These are phyloP conservation scores for Syritta pipiens DNA, from an alignment of 2,888 invertebrate genomes.

Conservation along the genomic window DNA sequence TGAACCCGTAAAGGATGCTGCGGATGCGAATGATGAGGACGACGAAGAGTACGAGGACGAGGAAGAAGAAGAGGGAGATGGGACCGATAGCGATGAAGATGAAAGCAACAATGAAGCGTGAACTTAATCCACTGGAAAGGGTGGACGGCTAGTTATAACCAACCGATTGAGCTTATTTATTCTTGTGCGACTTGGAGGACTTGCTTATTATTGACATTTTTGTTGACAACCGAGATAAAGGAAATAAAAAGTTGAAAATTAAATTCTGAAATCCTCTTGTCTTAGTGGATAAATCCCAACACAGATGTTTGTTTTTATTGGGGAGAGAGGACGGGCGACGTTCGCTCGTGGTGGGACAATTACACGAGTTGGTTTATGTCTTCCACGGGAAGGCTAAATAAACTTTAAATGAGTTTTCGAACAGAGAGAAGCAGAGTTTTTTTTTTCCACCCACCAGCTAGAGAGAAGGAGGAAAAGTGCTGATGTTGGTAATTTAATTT, in stretches of 20 bases:
- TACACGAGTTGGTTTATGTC: too few species aligned
- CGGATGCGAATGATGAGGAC: conserved; percentile 11
- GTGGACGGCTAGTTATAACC: conserved; percentile 2
- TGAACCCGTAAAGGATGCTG: conserved; percentile 42
- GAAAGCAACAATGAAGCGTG: conserved; percentile 50
- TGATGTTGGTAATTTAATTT: too few species aligned
- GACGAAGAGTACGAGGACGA: conserved; percentile 7
- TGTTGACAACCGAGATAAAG: conserved; percentile 1
- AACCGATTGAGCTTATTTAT: conserved; percentile 32
- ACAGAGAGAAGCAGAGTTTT: too few species aligned
- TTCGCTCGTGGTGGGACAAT: background rate
- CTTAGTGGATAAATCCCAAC: background rate
- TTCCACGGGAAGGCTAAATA: too few species aligned
- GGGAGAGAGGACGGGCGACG: background rate
- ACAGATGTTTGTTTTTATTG: too few species aligned
- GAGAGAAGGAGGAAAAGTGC: too few species aligned
- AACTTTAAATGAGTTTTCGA: too few species aligned
- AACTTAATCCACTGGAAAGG: background rate
- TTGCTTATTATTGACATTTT: conserved; percentile 12
- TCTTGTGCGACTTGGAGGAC: background rate
- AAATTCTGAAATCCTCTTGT: background rate
- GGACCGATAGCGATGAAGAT: conserved; percentile 37
- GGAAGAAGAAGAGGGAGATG: conserved; percentile 15
- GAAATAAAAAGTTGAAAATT: conserved; percentile 26
- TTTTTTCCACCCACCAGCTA: too few species aligned